Percentiles rank a stretch among this genome's conserved stretches.
Evolutionary conservation across 2,113 vertebrate genomes (phyloP).

Genomic region (Corvus hawaiiensis): DNA sequence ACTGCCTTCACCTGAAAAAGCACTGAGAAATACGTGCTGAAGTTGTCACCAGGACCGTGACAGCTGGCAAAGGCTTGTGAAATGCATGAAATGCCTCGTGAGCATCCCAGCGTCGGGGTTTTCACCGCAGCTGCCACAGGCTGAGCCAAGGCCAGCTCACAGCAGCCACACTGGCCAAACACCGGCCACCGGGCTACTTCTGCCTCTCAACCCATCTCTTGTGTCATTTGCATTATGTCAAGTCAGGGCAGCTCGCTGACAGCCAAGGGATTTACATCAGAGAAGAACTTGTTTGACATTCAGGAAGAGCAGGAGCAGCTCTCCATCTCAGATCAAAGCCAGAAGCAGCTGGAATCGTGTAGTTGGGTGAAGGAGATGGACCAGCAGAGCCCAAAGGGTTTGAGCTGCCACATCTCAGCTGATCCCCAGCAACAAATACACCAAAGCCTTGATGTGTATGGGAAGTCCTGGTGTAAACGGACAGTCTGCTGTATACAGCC

Average conservation of each 20-base stretch:
- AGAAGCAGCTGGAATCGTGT: background rate
- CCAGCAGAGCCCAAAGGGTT: background rate
- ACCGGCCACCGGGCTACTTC: background rate
- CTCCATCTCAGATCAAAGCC: background rate
- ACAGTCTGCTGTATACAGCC: accelerated
- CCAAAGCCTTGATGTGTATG: background rate
- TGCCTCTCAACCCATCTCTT: background rate
- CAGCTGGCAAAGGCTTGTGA: background rate
- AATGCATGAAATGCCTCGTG: background rate
- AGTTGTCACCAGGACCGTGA: background rate
- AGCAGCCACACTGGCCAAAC: background rate
- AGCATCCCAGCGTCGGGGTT: accelerated
- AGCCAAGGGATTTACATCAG: background rate
- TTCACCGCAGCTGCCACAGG: background rate
- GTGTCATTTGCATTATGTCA: background rate
- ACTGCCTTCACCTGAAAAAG: background rate
- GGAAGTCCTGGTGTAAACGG: background rate
- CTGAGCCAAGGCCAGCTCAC: background rate
- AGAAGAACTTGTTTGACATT: background rate
- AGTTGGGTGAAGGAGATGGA: background rate
- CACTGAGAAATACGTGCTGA: background rate
- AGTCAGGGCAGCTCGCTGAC: background rate
- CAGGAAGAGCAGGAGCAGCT: background rate
- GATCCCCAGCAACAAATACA: background rate
- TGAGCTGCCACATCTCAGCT: background rate